A percentile compares a stretch with the other conserved stretches of the same genome.
Evolutionary conservation across 92 coral and sea anemone genomes (phyloP).

Genomic region (Chrysogorgia sp.): DNA sequence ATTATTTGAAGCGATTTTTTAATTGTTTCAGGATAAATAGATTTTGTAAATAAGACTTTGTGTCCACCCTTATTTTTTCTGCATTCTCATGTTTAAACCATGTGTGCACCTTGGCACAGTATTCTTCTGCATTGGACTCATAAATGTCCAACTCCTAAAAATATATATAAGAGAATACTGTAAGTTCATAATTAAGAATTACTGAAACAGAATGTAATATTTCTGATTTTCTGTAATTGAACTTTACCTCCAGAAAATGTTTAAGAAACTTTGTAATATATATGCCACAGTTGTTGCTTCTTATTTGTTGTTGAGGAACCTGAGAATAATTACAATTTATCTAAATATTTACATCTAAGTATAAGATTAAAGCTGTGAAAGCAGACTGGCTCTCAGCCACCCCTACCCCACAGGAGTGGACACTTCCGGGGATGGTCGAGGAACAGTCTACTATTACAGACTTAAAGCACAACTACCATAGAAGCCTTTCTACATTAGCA

Average conservation of each 20-base stretch:
- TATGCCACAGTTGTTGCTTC: conserved; percentile 8
- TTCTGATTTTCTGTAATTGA: background rate
- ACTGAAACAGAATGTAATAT: background rate
- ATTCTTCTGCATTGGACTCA: no score
- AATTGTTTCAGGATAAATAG: no score
- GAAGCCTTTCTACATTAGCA: background rate
- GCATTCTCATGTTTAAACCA: no score
- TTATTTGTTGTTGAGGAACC: conserved; percentile 15
- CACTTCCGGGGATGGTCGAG: no score
- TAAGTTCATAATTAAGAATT: background rate
- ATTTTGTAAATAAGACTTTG: no score
- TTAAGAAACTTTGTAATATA: conserved; percentile 18
- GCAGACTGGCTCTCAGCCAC: no score
- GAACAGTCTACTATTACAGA: background rate
- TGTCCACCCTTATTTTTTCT: no score
- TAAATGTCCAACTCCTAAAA: no score
- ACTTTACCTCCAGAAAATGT: conserved; percentile 8
- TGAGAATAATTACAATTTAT: background rate
- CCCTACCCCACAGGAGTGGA: no score
- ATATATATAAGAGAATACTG: background rate
- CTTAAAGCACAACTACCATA: background rate
- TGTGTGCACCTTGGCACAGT: no score
- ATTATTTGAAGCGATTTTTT: no score
- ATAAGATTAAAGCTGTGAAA: no score
- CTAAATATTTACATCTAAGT: background rate